These are phyloP conservation scores for Macrosteles quadrilineatus DNA, from an alignment of 1,140 invertebrate species.

Conservation along the genomic window DNA sequence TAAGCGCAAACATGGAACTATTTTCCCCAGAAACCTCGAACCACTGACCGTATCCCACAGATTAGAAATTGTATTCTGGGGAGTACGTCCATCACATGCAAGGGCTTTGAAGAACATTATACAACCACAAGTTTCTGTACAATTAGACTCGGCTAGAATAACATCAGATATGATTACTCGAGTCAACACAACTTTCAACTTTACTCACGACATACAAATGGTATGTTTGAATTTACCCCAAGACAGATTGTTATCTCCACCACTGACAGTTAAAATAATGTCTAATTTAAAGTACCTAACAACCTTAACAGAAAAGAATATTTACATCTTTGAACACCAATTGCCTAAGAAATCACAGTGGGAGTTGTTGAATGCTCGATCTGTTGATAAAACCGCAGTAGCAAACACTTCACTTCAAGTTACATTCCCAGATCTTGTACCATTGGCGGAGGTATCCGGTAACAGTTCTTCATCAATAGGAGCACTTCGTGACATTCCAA, in stretches of 20 bases:
- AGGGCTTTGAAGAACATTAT: background rate
- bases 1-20: too few species aligned
- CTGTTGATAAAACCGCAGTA: background rate
- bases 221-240: background rate
- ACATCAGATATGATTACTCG: background rate
- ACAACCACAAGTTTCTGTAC: slow-evolving; percentile 37
- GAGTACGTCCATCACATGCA: background rate
- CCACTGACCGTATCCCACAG: background rate
- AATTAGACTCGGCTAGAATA: background rate
- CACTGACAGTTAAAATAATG: background rate
- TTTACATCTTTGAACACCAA: background rate
- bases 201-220: background rate
- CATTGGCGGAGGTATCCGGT: background rate
- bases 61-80: slow-evolving; percentile 29
- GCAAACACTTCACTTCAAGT: background rate
- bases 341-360: background rate
- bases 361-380: background rate
- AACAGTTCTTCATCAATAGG: background rate
- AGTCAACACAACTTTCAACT: background rate
- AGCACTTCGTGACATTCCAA: too few species aligned
- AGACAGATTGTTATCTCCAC: background rate
- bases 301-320: background rate
- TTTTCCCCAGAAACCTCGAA: background rate
- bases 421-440: background rate
- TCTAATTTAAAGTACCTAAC: background rate